Evolutionary conservation across 1,140 invertebrate species (phyloP), one percentile per base, ranked within the genome.

Genomic region (Nebria ingens): DNA sequence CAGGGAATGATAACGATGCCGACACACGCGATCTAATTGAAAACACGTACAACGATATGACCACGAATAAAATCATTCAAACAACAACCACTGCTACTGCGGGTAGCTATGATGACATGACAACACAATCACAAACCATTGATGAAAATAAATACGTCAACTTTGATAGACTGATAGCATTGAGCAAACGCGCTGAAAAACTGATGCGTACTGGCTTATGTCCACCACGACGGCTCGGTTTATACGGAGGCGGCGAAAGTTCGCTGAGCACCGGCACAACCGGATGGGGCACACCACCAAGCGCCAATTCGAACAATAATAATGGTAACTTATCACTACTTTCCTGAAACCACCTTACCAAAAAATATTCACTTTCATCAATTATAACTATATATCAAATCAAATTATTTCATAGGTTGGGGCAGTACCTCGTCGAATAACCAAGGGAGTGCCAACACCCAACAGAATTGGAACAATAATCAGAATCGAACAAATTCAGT

Each of bases 201-300:
- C 45, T 55, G 11, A 20, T 52, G 19, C 21, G n/a, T 9, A 1
- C n/a, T 49, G 59, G 73, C 63, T 53, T 85, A 79, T 82, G 81
- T 79, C 29, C 78, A 82, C 17, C 76, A 79, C 29, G 70, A 63
- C 19, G 74, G 22, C 65, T 85, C 57, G 76, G 84, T 53, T 73
- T 89, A n/a, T 72, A 76, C 42, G 87, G 87, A 45, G 86, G 87
- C 20, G 87, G 86, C 29, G 86, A 89, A 68, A 87, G 81, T 69
- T 86, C 86, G 19, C 76, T 88, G 50, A 87, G 85, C 66, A 83
- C 79, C 61, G 80, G 80, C 53, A 80, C 81, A 34, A 72, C 79
- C n/a, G 84, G 83, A 56, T 88, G 86, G 85, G 85, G 83, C 42
- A 79, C 83, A 50, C 79, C 82, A 38, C 82, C 84, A 60, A 74